Evolutionary conservation across 1,140 invertebrate genomes (phyloP), one percentile per base, ranked within the genome.

Genomic region (Chironomus tepperi): DNA sequence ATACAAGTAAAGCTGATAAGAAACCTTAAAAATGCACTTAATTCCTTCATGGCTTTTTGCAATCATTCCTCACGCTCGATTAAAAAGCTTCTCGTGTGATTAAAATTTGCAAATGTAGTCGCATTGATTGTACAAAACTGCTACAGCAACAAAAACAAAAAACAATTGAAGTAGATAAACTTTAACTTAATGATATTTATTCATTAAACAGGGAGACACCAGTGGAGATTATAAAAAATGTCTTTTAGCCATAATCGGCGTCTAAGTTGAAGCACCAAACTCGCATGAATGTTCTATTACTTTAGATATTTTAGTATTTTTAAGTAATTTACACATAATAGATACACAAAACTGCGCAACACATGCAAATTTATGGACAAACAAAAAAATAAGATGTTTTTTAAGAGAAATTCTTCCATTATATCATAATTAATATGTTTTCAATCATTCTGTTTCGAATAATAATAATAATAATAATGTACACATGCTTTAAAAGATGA

Each of bases 171-270:
- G 24, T 34, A 34, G 24, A 34, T 34, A 34, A 34, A 34, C 24
- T 5, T 34, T 2, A 34, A 34, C 24, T 34, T 34, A 34, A 34
- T 34, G 24, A 34, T 5, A 34, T 34, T 34, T 34, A 34, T 47
- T 47, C 47, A 57, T n/a, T 57, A n/a, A n/a, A 57, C n/a, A 95
- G 90, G 91, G 89, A 77, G 94, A 97, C 83, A 96, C 93, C 75
- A 94, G 93, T 78, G 94, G 94, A 76, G 93, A 96, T 87, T 96
- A 95, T 87, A 95, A 92, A 85, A 90, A 89, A 84, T 88, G 93
- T 79, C 88, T 96, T 79, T 86, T 95, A 79, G 89, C 91, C 77
- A 84, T 96, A 79, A 87, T 94, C 86, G 85, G 89, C 19, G 16
- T 1, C 24, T 34, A 34, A 34, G 65, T 70, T 18, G 65, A 19